Evolutionary conservation across 2,113 vertebrate species (phyloP).

Genomic region (Ictidomys tridecemlineatus): DNA sequence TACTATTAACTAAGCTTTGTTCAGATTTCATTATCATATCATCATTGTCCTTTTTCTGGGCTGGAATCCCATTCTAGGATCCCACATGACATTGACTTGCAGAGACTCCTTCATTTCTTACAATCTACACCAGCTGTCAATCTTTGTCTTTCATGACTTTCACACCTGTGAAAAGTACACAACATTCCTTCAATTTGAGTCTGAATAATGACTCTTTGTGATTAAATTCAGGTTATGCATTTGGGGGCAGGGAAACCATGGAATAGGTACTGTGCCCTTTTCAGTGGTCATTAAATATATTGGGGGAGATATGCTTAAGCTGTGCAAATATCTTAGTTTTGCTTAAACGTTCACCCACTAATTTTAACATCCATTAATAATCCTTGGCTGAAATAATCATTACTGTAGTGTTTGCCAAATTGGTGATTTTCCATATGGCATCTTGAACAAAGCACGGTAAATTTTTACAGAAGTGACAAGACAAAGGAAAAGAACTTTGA

Average conservation of each 20-base stretch:
- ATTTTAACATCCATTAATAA: not conserved
- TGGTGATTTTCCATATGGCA: slow-evolving; percentile 15
- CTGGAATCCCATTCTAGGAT: not conserved
- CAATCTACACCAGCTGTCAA: not conserved
- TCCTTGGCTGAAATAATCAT: too few relatives aligned
- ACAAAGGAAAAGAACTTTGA: too few relatives aligned
- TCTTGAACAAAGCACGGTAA: too few relatives aligned
- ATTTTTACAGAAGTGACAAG: too few relatives aligned
- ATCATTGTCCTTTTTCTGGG: slow-evolving; percentile 35
- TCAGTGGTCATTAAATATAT: slow-evolving; percentile 16
- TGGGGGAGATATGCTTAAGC: not conserved
- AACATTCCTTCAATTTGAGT: not conserved
- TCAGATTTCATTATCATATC: slow-evolving; percentile 21
- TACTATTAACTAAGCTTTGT: not conserved
- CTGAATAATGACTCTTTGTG: slow-evolving; percentile 16
- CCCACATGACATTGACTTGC: not conserved
- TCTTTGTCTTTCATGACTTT: slow-evolving; percentile 11
- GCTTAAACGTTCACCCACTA: not conserved
- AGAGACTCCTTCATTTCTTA: not conserved
- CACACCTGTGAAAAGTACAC: slow-evolving; percentile 32
- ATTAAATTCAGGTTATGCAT: not conserved
- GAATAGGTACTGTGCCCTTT: not conserved
- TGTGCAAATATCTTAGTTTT: slow-evolving; percentile 19
- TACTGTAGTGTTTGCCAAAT: slow-evolving; percentile 10
- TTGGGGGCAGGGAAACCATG: not conserved